Base-by-base conservation (phyloP, 1,140 invertebrate species). In the Zaprionus nigranus region DNA sequence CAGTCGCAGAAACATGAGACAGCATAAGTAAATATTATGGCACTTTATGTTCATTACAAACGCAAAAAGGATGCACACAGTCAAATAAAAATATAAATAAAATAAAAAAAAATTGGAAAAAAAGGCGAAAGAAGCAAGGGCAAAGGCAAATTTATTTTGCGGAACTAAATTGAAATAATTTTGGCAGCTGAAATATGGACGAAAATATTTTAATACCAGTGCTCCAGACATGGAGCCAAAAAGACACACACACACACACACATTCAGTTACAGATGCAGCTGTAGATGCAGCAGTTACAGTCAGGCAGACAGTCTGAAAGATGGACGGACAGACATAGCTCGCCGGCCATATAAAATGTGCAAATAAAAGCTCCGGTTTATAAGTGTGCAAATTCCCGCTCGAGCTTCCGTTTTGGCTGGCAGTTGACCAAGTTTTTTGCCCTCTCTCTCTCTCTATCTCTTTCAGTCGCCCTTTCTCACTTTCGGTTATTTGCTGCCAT, bases 121-220 rank as follows among this genome's bases (percentile, higher is more conserved):
- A 51, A 40, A 57, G 17, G 51, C 58, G 40, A 43, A 60, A 54
- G 24, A 46, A 36, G 53, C 46, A 49, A 46, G 68, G 73, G 68
- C 49, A 58, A 70, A 81, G 28, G 54, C 58, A 88, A 90, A 90
- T 90, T 90, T 85, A 90, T 90, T 90, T 82, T 90, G 85, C 86
- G 85, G 86, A 90, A 90, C 85, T 90, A 90, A 90, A 90, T 90
- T 90, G 86, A 90, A 90, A 90, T 90, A 82, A 90, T 90, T 88
- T 88, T 90, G 86, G 86, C 86, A 90, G 76, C 76, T 80, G 64
- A 82, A 90, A 85, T 88, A 81, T 90, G 85, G 79, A 79, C 26
- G 68, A 81, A 88, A 90, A 84, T 88, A 71, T 88, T 90, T 84
- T 84, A 90, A 88, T 88, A 84, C 78, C 70, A 77, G 56, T 57